Conservation (phyloP, 1,140 invertebrate species). For the Aphelenchoides fujianensis region DNA sequence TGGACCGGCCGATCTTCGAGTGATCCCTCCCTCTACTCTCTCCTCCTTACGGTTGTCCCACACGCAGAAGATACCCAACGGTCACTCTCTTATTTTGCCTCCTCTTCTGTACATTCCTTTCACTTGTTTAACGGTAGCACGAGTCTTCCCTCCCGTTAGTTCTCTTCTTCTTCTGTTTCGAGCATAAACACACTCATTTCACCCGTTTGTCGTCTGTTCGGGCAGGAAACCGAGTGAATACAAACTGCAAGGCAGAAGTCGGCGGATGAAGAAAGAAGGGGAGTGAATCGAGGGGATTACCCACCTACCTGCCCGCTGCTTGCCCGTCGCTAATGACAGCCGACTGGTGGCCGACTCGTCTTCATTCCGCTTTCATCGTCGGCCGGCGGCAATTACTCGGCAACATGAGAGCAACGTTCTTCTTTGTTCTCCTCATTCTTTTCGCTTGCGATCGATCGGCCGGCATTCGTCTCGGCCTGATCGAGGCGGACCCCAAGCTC, state of each 20-base stretch:
- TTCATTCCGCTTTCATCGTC: neutral
- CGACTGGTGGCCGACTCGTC: neutral
- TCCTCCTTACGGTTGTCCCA: no score
- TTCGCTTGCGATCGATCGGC: no score
- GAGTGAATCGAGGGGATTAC: neutral
- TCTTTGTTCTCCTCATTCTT: no score
- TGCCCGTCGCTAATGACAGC: neutral
- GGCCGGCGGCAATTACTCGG: neutral
- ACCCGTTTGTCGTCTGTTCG: no score
- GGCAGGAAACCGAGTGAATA: no score
- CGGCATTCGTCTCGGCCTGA: no score
- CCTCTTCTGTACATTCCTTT: neutral
- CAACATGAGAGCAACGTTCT: no score
- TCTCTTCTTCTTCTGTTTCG: no score
- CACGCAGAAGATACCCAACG: neutral
- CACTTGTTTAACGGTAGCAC: no score
- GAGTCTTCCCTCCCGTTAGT: no score
- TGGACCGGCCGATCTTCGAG: conserved; percentile 4
- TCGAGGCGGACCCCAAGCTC: conserved; percentile 34
- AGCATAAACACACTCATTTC: no score
- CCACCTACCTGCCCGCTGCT: neutral
- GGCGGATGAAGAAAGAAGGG: neutral
- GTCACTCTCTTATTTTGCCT: neutral
- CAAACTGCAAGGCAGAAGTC: no score
- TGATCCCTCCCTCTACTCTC: neutral